Evolutionary conservation across 2,797 vertebrate genomes (phyloP).

Genomic region (Lepilemur septentrionalis): DNA sequence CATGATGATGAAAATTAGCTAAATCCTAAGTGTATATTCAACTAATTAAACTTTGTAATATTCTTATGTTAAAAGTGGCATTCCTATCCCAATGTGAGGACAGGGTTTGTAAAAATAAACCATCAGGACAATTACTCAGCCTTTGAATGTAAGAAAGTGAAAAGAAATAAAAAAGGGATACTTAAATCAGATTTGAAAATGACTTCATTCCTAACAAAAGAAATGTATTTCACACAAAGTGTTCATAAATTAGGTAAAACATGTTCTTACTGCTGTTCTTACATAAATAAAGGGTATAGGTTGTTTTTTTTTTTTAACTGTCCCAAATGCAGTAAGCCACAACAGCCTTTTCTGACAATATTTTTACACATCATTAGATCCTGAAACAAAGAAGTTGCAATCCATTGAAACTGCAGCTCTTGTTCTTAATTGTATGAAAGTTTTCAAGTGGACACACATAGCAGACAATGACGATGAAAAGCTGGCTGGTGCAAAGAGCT

Average conservation of each 20-base stretch:
- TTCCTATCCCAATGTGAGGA: background rate
- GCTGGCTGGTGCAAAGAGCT: background rate
- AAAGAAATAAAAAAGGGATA: background rate
- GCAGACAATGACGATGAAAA: background rate
- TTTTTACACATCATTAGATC: slow-evolving; percentile 58
- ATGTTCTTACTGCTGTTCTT: background rate
- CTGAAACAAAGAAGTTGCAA: slow-evolving; percentile 38
- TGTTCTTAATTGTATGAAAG: slow-evolving; percentile 26
- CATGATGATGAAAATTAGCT: slow-evolving; percentile 17
- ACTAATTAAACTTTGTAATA: background rate
- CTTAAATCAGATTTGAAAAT: slow-evolving; percentile 24
- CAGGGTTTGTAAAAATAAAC: background rate
- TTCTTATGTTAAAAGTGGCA: background rate
- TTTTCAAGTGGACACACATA: slow-evolving; percentile 21
- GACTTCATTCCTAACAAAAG: background rate
- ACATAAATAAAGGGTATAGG: background rate
- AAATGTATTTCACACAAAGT: slow-evolving; percentile 4
- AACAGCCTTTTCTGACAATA: background rate
- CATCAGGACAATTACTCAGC: background rate
- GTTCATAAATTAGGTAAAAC: background rate
- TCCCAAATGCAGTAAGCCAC: background rate
- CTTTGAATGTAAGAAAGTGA: slow-evolving; percentile 40
- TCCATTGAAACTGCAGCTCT: background rate
- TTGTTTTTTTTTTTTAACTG: background rate
- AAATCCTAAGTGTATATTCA: background rate